Evolutionary conservation across 1,140 invertebrate species (phyloP), one percentile per base, ranked within the genome.

Genomic region (Trissolcus basalis): DNA sequence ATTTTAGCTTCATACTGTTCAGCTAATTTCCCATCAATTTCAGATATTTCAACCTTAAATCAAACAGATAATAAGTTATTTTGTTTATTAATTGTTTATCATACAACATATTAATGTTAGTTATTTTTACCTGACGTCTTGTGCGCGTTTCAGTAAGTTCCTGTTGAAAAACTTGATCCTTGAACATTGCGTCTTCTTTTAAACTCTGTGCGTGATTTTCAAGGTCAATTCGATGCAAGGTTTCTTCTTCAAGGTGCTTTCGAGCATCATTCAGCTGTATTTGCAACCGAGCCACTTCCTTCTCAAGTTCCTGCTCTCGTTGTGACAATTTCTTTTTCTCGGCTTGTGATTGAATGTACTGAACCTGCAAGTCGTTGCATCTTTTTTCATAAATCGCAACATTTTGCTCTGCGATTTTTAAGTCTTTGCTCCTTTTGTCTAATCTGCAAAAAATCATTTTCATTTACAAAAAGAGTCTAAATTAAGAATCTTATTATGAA

Each of bases 1-100:
- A 99, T 87, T 83, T 96, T 96, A 0, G 93, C 93, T 83, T 99
- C 97, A 83, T 99, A 99, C 80, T 98, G 95, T 79, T 96, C 93
- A 43, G 95, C 92, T 0, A 99, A 90, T 54, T 95, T 92, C 6
- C 0, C 94, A 89, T 98, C 93, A 53, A 94, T 91, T 77, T 95
- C 93, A 13, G 93, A 93, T 63, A 95, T 91, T 78, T 94, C 93
- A 0, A 92, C 90, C 84, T 94, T 1, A 27, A 27, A 27, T 27
- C 1, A 27, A 27, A 27, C 2, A 3, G 2, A 27, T 27, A 27
- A 6, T 27, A 27, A 1, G 6, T 6, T 27, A 6, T 27, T 27
- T 6, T 27, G 2, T 27, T 27, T 27, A 3, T 27, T 27, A 3
- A 27, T 27, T 27, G 6, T 27, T 27, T 27, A 3, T 27, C 2